Evolutionary conservation across 2,113 vertebrate species (phyloP).

Genomic region (Gambusia holbrooki): DNA sequence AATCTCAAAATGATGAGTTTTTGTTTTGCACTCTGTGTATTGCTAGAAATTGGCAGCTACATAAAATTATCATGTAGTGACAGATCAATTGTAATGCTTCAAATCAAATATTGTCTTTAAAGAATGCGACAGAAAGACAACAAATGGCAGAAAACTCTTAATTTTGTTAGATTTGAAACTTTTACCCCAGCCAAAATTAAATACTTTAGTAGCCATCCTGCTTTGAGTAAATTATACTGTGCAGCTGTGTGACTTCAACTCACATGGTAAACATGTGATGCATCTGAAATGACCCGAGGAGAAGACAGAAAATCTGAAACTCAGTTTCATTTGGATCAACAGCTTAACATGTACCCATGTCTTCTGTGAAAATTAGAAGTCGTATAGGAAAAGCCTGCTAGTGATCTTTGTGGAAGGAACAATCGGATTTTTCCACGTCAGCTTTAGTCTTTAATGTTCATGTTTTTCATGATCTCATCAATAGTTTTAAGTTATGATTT

Average conservation of each 20-base stretch:
- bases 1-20: conserved; percentile 23
- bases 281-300: not conserved
- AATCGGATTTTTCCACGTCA: too few relatives aligned
- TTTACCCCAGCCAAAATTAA: not conserved
- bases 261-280: not conserved
- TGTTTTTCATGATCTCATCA: not conserved
- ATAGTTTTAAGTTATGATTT: not conserved
- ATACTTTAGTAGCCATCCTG: not conserved
- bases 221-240: not conserved
- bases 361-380: not conserved
- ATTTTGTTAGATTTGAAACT: not conserved
- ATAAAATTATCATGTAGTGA: not conserved
- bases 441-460: too few relatives aligned
- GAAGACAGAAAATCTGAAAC: not conserved
- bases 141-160: not conserved
- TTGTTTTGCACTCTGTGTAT: not conserved
- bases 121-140: not conserved
- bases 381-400: not conserved
- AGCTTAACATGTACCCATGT: not conserved
- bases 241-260: not conserved
- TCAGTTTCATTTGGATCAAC: not conserved
- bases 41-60: not conserved
- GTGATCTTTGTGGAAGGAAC: not conserved
- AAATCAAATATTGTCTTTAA: not conserved
- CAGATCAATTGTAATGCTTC: not conserved